phyloP scores from a whole-genome alignment of 2,113 vertebrate species.

The Nothocercus julius region DNA sequence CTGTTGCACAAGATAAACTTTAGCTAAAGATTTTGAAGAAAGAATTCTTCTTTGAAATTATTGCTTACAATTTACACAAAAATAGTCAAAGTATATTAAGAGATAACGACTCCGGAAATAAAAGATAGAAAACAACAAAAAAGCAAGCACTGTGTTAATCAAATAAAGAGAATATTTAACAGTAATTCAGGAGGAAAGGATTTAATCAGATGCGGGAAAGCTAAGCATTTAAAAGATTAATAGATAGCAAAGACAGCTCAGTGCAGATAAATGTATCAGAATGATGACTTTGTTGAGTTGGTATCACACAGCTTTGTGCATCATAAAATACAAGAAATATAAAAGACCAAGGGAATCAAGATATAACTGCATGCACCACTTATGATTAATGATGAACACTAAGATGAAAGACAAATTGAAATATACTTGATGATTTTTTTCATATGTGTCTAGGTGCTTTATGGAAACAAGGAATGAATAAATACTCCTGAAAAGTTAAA shows the following conservation, averaged over 20 bases:
- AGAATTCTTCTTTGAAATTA: conserved; percentile 49
- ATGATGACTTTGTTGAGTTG: not conserved
- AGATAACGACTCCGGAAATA: conserved; percentile 33
- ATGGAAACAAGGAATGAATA: conserved; percentile 22
- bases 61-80: not conserved
- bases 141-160: not conserved
- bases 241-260: conserved; percentile 11
- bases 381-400: conserved; percentile 18
- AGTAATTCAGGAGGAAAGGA: conserved; percentile 38
- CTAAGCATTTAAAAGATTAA: conserved; percentile 3
- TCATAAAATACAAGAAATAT: conserved; percentile 15
- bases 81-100: not conserved
- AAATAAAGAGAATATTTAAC: conserved; percentile 16
- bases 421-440: conserved; percentile 10
- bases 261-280: not conserved
- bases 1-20: not conserved
- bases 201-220: not conserved
- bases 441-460: not conserved
- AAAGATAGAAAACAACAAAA: not conserved
- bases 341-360: not conserved
- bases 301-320: not conserved
- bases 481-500: not conserved
- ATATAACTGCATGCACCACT: not conserved
- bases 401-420: conserved; percentile 32
- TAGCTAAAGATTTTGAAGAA: not conserved